Base-by-base conservation (phyloP, 2,113 vertebrate species). In the Pandion haliaetus region DNA sequence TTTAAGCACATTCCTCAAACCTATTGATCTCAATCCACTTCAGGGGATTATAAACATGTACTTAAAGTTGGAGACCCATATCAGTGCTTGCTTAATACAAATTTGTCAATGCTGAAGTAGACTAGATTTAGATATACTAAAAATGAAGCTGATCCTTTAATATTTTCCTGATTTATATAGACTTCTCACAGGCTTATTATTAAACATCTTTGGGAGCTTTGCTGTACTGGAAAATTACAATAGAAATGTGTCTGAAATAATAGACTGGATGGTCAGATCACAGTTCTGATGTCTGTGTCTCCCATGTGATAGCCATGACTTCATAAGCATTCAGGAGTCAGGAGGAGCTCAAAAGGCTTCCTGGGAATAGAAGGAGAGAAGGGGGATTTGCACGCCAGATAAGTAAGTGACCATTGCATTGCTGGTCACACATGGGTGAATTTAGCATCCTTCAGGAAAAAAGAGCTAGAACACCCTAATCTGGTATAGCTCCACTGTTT, bases 1-100 rank as follows among this genome's bases (percentile, higher is more conserved):
- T 94, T 97, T 95, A 95, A 95, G 94, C 69, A 92, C 82, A 95
- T 97, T 94, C 82, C 94, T 97, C 77, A 84, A 96, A 89, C 70
- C 80, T 95, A 94, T 97, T 96, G 91, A 97, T 95, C 88, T 95
- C 94, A 92, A 96, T 87, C 72, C 88, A 89, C 94, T 97, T 87
- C 86, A 96, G 72, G 89, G 86, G 86, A 95, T 96, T 92, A 95
- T 95, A 97, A 97, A 97, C 90, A 97, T 47, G 86, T 69, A 93
- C 96, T 96, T 95, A 91, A 93, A 91, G 8, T 28, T 92, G n/a
- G 42, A 94, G 85, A 86, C 95, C 59, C 92, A 5, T 91, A 88
- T 92, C 73, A 95, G 40, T 54, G 73, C 92, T 95, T 57, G 44
- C 61, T 96, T 93, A 95, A 94, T 86, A 97, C 24, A 92, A 84